Evolutionary conservation across 1,140 invertebrate genomes (phyloP).

Genomic region (Lithobius niger): DNA sequence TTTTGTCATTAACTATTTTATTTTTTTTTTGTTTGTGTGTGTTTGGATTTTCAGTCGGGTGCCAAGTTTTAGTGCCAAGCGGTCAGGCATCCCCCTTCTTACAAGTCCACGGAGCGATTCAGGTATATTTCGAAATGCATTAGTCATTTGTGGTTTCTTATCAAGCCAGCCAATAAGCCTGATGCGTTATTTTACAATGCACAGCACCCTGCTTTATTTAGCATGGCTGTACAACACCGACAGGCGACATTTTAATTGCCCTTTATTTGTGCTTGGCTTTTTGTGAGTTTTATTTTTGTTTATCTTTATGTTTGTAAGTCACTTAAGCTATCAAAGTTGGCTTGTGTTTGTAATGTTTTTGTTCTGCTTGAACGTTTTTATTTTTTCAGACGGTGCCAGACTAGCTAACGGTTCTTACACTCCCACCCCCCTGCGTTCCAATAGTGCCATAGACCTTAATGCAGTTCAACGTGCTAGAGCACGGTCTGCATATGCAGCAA

Average conservation of each 20-base stretch:
- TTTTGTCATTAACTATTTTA: neutral
- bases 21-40: neutral
- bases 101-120: neutral
- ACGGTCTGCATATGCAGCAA: slow-evolving; percentile 58
- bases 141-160: too few species aligned
- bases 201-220: too few species aligned
- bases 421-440: slow-evolving; percentile 51
- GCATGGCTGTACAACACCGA: too few species aligned
- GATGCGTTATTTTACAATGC: too few species aligned
- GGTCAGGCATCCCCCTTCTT: neutral
- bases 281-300: too few species aligned
- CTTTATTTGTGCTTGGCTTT: neutral
- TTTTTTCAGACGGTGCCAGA: slow-evolving; percentile 6
- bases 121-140: too few species aligned
- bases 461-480: slow-evolving; percentile 72
- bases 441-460: slow-evolving; percentile 82
- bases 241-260: too few species aligned
- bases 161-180: too few species aligned
- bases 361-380: neutral
- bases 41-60: neutral
- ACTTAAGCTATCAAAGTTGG: too few species aligned
- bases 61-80: slow-evolving; percentile 2
- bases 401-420: slow-evolving; percentile 8
- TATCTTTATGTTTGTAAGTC: too few species aligned
- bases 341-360: slow-evolving; percentile 1